These are phyloP conservation scores for Hemiscyllium ocellatum DNA, from an alignment of 2,113 vertebrate species.

Conservation along the genomic window DNA sequence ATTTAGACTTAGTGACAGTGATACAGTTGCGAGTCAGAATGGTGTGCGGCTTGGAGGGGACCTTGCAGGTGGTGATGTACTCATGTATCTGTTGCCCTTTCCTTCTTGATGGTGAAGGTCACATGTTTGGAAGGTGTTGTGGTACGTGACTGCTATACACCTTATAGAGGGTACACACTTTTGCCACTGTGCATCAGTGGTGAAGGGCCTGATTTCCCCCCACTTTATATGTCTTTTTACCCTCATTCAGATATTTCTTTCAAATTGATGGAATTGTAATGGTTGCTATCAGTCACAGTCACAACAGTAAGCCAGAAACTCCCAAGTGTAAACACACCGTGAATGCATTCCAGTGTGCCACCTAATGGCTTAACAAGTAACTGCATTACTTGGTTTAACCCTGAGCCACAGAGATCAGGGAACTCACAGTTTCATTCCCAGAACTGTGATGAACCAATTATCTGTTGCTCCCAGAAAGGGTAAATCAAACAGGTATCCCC, in stretches of 20 bases:
- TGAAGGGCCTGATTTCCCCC: background rate
- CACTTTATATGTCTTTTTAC: background rate
- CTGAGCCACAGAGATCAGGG: background rate
- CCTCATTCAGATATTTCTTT: background rate
- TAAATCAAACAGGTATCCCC: background rate
- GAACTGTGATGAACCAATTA: background rate
- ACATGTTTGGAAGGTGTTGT: too few relatives aligned
- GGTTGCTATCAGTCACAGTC: background rate
- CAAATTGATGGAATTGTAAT: background rate
- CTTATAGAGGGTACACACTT: too few relatives aligned
- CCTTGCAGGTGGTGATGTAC: too few relatives aligned
- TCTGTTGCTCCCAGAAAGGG: background rate
- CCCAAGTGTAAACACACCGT: background rate
- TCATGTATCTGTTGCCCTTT: too few relatives aligned
- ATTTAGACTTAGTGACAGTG: too few relatives aligned
- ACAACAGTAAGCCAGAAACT: background rate
- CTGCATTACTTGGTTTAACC: background rate
- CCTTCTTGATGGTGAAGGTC: too few relatives aligned
- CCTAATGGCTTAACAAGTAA: background rate
- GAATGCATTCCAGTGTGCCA: background rate
- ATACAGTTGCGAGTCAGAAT: too few relatives aligned
- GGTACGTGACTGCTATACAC: too few relatives aligned
- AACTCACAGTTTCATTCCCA: background rate
- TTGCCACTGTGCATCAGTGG: too few relatives aligned
- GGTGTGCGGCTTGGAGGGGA: too few relatives aligned